Base-by-base conservation (phyloP, 2,113 vertebrate species). In the Aleadryas rufinucha region DNA sequence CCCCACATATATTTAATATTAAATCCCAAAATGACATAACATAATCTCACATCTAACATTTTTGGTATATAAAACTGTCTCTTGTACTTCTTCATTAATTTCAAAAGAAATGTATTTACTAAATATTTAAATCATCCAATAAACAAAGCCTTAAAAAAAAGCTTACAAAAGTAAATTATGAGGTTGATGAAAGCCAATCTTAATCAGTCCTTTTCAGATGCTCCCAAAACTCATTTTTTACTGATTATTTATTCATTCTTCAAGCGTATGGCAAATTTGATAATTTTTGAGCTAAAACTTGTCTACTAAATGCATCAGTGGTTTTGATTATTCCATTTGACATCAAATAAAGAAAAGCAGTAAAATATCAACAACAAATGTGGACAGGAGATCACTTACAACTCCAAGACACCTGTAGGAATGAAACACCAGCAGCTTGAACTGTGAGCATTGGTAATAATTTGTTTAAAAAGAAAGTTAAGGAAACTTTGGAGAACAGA, bases 201-300 rank as follows among this genome's bases (percentile, higher is more conserved):
- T 92, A 86, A 96, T 96, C 93, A 96, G 90, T 50, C 61, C 84
- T 68, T 93, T 96, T 96, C 83, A 96, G 83, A 96, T 71, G 76
- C 50, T 94, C 90, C n/a, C 74, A 71, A 89, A 96, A 57, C 72
- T 94, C 49, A 4, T 78, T 81, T 84, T 94, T 94, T 84, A 88
- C 79, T 94, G 87, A 95, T 95, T 94, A 94, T 96, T 96, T 94
- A 93, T 93, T 97, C 90, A 94, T 91, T 91, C 59, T 77, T 92
- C 80, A 87, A 87, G 65, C 0, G 1, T 77, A 70, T 39, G 56
- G 77, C 60, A 94, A 74, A 89, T 54, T 81, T 76, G 69, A 24
- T 76, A 28, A 78, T 76, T 90, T 86, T 81, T 74, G 61, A 96
- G 93, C 65, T 53, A 87, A 39, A 66, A 8, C 1, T 59, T 83